Conservation (phyloP, 2,797 vertebrate species). For the Brachyalestes nurse region DNA sequence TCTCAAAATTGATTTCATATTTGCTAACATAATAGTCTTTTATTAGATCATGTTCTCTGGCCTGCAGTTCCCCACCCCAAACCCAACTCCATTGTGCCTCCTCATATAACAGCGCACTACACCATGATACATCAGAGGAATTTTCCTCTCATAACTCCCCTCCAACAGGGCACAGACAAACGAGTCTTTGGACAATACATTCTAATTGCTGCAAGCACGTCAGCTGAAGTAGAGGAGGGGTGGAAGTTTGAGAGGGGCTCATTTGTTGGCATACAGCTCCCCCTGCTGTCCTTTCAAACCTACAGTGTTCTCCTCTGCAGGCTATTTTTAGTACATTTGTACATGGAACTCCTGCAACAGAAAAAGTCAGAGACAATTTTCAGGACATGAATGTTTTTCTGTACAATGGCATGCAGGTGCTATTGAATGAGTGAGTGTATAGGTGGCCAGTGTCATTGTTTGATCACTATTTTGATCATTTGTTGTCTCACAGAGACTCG, state of each 20-base stretch:
- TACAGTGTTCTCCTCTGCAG: slow-evolving; percentile 17
- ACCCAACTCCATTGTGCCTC: not conserved
- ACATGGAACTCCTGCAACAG: slow-evolving; percentile 25
- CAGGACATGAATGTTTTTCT: not conserved
- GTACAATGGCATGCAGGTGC: not conserved
- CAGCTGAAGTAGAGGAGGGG: slow-evolving; percentile 58
- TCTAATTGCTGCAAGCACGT: slow-evolving; percentile 73
- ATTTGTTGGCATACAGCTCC: slow-evolving; percentile 69
- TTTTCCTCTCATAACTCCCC: slow-evolving; percentile 65
- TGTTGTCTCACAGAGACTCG: slow-evolving; percentile 76
- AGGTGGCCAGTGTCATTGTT: not conserved
- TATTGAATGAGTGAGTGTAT: not conserved
- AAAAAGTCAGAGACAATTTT: not conserved
- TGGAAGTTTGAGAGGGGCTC: slow-evolving; percentile 23
- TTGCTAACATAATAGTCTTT: slow-evolving; percentile 4
- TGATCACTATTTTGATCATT: not conserved
- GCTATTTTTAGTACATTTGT: slow-evolving; percentile 44
- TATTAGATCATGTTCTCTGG: slow-evolving; percentile 12
- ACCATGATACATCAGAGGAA: slow-evolving; percentile 60
- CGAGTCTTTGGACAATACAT: slow-evolving; percentile 75
- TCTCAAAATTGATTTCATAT: slow-evolving; percentile 32
- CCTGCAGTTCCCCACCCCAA: not conserved
- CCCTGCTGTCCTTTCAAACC: slow-evolving; percentile 60
- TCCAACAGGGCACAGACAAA: slow-evolving; percentile 65
- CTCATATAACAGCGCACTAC: not conserved